Conservation (phyloP, 2,797 vertebrate genomes). For the Eupleurogrammus muticus region DNA sequence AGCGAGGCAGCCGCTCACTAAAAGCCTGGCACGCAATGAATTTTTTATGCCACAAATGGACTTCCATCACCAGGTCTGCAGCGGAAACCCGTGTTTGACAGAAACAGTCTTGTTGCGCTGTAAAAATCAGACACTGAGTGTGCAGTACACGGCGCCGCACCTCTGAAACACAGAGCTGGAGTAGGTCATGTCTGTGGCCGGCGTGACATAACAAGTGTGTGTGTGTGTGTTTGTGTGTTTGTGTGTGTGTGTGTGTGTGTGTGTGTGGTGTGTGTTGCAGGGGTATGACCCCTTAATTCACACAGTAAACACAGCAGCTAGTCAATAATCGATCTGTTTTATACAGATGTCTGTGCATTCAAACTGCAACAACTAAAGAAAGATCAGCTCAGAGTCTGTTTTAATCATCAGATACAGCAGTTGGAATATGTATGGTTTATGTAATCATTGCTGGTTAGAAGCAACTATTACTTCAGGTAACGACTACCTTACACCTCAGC, state of each 20-base stretch:
- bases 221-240: not conserved
- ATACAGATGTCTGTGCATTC: not conserved
- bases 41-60: slow-evolving; percentile 64
- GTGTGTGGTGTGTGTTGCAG: not conserved
- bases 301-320: not conserved
- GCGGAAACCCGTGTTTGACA: slow-evolving; percentile 27
- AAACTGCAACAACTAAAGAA: not conserved
- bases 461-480: not conserved
- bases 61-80: not conserved
- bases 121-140: slow-evolving; percentile 7
- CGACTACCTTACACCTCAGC: slow-evolving; percentile 26
- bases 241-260: not conserved
- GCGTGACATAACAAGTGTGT: not conserved
- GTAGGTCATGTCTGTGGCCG: not conserved
- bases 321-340: not conserved
- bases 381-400: not conserved
- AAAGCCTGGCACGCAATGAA: slow-evolving; percentile 40
- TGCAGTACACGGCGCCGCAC: no score
- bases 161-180: not conserved
- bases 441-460: not conserved
- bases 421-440: not conserved
- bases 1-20: not conserved
- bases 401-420: not conserved
- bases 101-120: slow-evolving; percentile 2
- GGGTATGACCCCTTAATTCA: not conserved